phyloP scores from a whole-genome alignment of 1,140 invertebrate species.

The Akabosia matsudoensis region DNA sequence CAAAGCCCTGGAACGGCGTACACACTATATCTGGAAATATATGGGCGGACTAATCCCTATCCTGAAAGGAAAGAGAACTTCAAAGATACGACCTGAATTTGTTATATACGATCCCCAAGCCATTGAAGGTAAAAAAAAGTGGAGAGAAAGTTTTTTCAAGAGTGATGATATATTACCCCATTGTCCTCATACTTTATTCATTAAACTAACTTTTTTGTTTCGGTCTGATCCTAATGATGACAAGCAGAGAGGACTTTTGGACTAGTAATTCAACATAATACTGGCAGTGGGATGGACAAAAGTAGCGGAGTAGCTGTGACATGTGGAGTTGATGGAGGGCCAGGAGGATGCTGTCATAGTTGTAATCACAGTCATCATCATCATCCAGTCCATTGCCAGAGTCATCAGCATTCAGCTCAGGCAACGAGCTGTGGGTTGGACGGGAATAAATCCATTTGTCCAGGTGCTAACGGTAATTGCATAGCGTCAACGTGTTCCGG shows the following conservation, averaged over 20 bases:
- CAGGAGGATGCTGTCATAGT: not conserved
- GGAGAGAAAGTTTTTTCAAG: too few species aligned
- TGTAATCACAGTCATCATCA: not conserved
- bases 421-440: not conserved
- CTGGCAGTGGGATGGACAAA: not conserved
- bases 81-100: constrained; percentile 96
- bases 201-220: not conserved
- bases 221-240: not conserved
- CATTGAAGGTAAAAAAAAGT: constrained; percentile 57
- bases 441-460: not conserved
- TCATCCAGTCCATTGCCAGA: not conserved
- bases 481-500: not conserved
- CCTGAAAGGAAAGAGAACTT: constrained; percentile 89
- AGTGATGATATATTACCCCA: too few species aligned
- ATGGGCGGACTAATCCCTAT: constrained; percentile 92
- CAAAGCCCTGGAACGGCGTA: constrained; percentile 73
- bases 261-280: not conserved
- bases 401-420: constrained; percentile 12
- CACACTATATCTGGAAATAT: constrained; percentile 93
- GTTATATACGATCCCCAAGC: constrained; percentile 94
- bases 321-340: not conserved
- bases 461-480: not conserved
- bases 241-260: not conserved
- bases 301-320: not conserved
- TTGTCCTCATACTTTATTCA: too few species aligned